Conservation (phyloP, 2,113 vertebrate genomes). For the Helogale parvula region DNA sequence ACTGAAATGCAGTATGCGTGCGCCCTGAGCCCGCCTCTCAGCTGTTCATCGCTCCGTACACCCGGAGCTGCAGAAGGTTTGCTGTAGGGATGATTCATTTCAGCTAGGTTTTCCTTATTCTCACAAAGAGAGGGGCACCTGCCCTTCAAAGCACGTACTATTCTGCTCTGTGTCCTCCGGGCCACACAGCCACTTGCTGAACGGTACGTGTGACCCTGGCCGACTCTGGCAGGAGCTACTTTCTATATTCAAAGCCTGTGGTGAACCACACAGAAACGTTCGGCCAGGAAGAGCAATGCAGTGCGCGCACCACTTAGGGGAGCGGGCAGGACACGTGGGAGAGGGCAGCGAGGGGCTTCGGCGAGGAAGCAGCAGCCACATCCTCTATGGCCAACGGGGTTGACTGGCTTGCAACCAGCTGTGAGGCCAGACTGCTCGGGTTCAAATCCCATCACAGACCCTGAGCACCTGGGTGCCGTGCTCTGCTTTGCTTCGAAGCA, state of each 20-base stretch:
- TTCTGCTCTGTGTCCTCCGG: neutral
- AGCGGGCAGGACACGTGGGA: neutral
- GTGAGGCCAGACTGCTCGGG: neutral
- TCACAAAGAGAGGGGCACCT: neutral
- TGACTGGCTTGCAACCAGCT: neutral
- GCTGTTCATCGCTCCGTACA: neutral
- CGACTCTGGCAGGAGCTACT: neutral
- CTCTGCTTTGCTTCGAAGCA: neutral
- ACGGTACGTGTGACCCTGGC: neutral
- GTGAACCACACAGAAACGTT: slow-evolving; percentile 36
- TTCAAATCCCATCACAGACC: neutral
- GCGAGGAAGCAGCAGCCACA: neutral
- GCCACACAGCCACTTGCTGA: neutral
- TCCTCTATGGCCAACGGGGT: neutral
- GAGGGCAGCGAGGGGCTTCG: neutral
- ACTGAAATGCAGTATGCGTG: too few relatives aligned
- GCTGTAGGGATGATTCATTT: neutral
- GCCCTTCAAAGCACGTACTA: neutral
- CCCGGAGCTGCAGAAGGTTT: neutral
- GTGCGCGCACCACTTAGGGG: neutral
- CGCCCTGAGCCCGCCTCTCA: neutral
- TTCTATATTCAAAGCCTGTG: slow-evolving; percentile 57
- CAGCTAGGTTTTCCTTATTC: neutral
- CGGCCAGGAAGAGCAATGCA: neutral
- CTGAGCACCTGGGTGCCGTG: neutral